phyloP scores from a whole-genome alignment of 2,888 invertebrate genomes.

The Leucoma salicis region DNA sequence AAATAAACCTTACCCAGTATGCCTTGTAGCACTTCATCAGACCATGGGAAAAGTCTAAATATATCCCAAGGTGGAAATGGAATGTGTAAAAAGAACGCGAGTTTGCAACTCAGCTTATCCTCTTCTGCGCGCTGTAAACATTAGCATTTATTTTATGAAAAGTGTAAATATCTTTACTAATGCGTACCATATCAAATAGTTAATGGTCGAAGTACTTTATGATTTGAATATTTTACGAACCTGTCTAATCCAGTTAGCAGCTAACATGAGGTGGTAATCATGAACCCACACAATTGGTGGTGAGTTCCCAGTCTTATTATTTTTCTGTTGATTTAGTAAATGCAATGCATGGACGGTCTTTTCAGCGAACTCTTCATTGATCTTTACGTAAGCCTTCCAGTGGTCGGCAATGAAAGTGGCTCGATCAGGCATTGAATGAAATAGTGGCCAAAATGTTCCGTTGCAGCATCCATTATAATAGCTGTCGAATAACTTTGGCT shows the following conservation, averaged over 20 bases:
- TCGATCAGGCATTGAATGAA: constrained; percentile 95
- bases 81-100: constrained; percentile 97
- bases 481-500: constrained; percentile 89
- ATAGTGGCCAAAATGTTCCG: constrained; percentile 95
- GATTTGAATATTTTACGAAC: constrained; percentile 47
- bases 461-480: constrained; percentile 97
- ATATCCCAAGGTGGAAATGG: constrained; percentile 98
- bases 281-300: constrained; percentile 95
- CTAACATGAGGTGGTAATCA: constrained; percentile 96
- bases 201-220: not conserved
- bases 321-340: constrained; percentile 77
- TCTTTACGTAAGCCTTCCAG: constrained; percentile 90
- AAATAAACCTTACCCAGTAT: constrained; percentile 91
- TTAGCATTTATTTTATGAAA: too few relatives aligned
- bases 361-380: constrained; percentile 92
- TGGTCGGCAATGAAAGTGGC: constrained; percentile 91
- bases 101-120: constrained; percentile 87
- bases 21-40: constrained; percentile 96
- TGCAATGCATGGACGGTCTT: constrained; percentile 87
- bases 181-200: not conserved
- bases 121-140: constrained; percentile 86
- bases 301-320: constrained; percentile 58
- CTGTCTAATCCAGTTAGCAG: constrained; percentile 95
- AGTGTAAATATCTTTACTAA: too few relatives aligned
- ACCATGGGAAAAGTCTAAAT: constrained; percentile 94